phyloP scores from a whole-genome alignment of 2,113 vertebrate genomes.

The Stegostoma tigrinum region DNA sequence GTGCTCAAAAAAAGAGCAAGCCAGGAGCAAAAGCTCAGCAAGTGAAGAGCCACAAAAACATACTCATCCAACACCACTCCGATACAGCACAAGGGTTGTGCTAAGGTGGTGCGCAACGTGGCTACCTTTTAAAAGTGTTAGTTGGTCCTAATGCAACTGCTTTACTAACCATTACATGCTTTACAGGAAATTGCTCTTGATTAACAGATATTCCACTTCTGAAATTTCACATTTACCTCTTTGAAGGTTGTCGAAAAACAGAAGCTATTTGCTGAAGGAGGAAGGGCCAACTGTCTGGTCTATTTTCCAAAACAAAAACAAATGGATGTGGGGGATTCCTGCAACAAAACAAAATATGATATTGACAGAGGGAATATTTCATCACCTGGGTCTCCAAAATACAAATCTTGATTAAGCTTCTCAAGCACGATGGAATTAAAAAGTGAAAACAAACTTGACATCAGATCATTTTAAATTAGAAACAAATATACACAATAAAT shows the following conservation, averaged over 20 bases:
- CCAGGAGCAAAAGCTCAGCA: not conserved
- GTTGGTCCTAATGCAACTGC: not conserved
- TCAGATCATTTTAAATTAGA: conserved; percentile 33
- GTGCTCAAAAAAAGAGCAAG: not conserved
- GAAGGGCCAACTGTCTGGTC: conserved; percentile 77
- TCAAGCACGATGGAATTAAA: not conserved
- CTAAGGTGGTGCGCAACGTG: not conserved
- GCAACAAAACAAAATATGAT: conserved; percentile 44
- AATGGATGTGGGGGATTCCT: conserved; percentile 80
- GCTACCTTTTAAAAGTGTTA: not conserved
- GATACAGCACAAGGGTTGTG: not conserved
- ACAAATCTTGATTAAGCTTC: not conserved
- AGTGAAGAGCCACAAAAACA: not conserved
- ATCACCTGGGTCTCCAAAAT: not conserved
- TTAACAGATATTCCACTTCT: not conserved
- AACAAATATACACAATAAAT: not conserved
- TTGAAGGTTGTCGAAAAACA: conserved; percentile 65
- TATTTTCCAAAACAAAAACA: conserved; percentile 82
- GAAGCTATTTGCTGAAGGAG: conserved; percentile 71
- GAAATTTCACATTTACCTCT: conserved; percentile 58
- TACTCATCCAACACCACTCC: not conserved
- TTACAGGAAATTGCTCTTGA: not conserved
- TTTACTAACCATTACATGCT: not conserved
- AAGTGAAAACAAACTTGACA: conserved; percentile 41
- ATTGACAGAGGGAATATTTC: not conserved